These are phyloP conservation scores for Smittia aterrima DNA, from an alignment of 2,888 invertebrate genomes.

Conservation along the genomic window DNA sequence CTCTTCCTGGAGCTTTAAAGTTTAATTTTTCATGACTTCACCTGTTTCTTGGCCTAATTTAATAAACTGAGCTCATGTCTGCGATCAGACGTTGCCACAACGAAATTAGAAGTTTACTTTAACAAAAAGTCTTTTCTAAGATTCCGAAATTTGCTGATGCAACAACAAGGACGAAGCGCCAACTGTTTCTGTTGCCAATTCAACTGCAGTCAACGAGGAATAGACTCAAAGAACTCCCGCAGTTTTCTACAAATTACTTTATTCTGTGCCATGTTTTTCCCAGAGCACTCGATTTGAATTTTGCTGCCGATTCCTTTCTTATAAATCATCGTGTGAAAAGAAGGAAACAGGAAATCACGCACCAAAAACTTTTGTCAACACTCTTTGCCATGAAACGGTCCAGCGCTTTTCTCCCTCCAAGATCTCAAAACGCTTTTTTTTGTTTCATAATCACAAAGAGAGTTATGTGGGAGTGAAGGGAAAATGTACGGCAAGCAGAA, in stretches of 20 bases:
- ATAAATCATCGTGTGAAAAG: slow-evolving; percentile 28
- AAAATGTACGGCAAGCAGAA: neutral
- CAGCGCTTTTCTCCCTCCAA: neutral
- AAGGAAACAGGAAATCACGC: slow-evolving; percentile 37
- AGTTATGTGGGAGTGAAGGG: neutral
- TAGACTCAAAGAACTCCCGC: neutral
- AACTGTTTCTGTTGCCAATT: neutral
- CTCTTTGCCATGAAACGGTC: slow-evolving; percentile 22
- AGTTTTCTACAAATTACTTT: neutral
- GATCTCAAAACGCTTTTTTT: neutral
- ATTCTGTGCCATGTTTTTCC: slow-evolving; percentile 8
- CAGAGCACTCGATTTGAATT: neutral
- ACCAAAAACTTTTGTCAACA: slow-evolving; percentile 38
- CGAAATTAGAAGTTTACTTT: no score
- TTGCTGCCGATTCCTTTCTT: neutral
- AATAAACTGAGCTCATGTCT: no score
- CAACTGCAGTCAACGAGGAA: slow-evolving; percentile 17
- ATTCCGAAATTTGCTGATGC: no score
- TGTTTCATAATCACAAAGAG: neutral
- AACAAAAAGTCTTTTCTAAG: no score
- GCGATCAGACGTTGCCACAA: no score
- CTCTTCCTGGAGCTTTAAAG: no score
- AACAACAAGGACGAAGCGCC: no score
- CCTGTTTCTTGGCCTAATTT: no score
- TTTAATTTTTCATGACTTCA: no score